A percentile compares a stretch with the other conserved stretches of the same genome.
Evolutionary conservation across 2,888 invertebrate genomes (phyloP).

Genomic region (Lysandra bellargus): DNA sequence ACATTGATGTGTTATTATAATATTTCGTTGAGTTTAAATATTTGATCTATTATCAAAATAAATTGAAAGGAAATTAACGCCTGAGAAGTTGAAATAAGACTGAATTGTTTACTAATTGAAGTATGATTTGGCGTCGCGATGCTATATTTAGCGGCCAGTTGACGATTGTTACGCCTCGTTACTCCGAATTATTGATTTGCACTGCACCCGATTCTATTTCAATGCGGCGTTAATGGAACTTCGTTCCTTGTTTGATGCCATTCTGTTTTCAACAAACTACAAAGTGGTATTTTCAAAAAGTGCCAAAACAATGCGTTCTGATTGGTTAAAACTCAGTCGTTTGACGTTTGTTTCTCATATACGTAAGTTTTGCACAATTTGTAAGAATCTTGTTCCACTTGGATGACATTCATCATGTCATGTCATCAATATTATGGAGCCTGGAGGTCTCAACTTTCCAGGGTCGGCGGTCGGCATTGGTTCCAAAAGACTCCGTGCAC

Average conservation of each 20-base stretch:
- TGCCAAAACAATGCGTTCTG: not conserved
- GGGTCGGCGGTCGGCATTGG: too few species aligned
- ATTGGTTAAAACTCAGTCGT: not conserved
- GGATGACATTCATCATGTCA: too few species aligned
- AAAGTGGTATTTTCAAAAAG: not conserved
- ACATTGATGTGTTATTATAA: not conserved
- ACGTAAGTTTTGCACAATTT: too few species aligned
- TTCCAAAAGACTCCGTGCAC: too few species aligned
- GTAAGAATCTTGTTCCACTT: too few species aligned
- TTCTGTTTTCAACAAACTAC: not conserved
- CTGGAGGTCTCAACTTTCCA: too few species aligned
- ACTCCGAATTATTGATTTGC: conserved; percentile 17
- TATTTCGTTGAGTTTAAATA: not conserved
- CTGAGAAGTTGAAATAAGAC: not conserved
- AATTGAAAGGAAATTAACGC: not conserved
- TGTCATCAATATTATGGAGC: too few species aligned
- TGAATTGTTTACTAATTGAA: conserved; percentile 20
- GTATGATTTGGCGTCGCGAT: conserved; percentile 35
- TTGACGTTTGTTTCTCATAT: not conserved
- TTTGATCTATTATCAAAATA: not conserved
- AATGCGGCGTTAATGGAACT: not conserved
- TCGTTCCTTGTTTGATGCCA: not conserved
- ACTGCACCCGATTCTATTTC: not conserved
- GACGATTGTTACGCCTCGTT: conserved; percentile 29
- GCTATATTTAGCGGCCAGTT: conserved; percentile 40